These are phyloP conservation scores for Electrona antarctica DNA, from an alignment of 2,113 vertebrate genomes.

Conservation along the genomic window DNA sequence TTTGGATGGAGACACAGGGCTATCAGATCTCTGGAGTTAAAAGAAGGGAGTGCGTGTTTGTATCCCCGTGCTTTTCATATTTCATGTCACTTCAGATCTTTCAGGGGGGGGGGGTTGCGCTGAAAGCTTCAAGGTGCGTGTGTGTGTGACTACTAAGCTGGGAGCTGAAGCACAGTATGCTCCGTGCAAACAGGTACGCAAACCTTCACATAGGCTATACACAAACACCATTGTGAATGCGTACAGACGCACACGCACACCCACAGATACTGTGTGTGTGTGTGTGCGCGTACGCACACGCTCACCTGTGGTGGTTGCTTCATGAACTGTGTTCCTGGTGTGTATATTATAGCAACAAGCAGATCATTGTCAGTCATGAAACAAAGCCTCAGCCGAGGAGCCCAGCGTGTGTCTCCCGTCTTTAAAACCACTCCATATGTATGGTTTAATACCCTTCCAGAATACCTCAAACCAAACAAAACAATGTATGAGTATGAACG, in stretches of 20 bases:
- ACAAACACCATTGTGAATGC: not conserved
- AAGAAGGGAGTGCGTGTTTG: conserved; percentile 21
- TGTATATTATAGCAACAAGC: conserved; percentile 43
- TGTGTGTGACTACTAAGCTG: conserved; percentile 6
- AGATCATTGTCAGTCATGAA: conserved; percentile 59
- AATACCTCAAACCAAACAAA: conserved; percentile 70
- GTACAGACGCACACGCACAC: conserved; percentile 36
- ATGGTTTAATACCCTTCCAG: conserved; percentile 69
- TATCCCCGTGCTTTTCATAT: conserved; percentile 20
- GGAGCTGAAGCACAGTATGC: not conserved
- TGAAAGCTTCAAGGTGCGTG: conserved; percentile 74
- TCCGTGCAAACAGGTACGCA: not conserved
- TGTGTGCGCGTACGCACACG: conserved; percentile 29
- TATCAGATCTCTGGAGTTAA: conserved; percentile 56
- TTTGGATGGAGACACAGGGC: conserved; percentile 16
- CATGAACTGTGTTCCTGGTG: conserved; percentile 31
- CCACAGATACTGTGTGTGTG: conserved; percentile 9
- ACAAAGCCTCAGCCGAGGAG: conserved; percentile 60
- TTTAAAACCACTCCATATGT: conserved; percentile 49
- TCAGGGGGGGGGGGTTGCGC: conserved; percentile 68
- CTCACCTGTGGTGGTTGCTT: conserved; percentile 44
- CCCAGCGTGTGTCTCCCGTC: conserved; percentile 27
- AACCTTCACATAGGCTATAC: not conserved
- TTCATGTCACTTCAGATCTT: conserved; percentile 13
- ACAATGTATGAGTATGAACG: conserved; percentile 65